Conservation (phyloP, 2,888 invertebrate genomes). For the Cyclophora punctaria region DNA sequence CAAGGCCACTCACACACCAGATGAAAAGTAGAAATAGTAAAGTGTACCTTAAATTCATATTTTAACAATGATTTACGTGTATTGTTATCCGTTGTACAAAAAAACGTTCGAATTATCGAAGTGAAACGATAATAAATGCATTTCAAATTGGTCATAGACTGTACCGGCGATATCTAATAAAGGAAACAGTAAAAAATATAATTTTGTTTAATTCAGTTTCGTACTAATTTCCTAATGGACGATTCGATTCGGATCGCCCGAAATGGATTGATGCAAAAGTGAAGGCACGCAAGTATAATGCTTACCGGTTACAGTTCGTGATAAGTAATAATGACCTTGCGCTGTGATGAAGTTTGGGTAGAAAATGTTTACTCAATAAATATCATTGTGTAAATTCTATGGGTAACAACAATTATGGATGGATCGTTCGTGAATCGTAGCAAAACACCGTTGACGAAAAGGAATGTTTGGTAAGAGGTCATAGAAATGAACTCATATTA, state of each 20-base stretch:
- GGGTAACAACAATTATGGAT: no score
- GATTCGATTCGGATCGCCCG: slow-evolving; percentile 13
- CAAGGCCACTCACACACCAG: slow-evolving; percentile 38
- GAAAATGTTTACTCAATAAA: slow-evolving; percentile 32
- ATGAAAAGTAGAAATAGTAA: slow-evolving; percentile 43
- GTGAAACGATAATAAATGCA: slow-evolving; percentile 62
- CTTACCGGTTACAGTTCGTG: neutral
- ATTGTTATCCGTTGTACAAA: slow-evolving; percentile 62
- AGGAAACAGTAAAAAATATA: slow-evolving; percentile 46
- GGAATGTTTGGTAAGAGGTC: no score
- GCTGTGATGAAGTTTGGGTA: slow-evolving; percentile 22
- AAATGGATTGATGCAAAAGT: slow-evolving; percentile 13
- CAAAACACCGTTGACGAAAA: no score
- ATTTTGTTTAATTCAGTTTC: slow-evolving; percentile 5
- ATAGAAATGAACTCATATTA: no score
- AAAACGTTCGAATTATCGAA: slow-evolving; percentile 47
- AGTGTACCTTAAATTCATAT: slow-evolving; percentile 25
- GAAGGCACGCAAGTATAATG: slow-evolving; percentile 24
- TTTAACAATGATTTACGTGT: slow-evolving; percentile 29
- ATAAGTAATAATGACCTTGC: slow-evolving; percentile 38
- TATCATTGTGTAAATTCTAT: slow-evolving; percentile 30
- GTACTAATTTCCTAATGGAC: slow-evolving; percentile 18
- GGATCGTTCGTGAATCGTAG: no score
- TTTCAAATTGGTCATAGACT: slow-evolving; percentile 65
- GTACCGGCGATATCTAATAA: slow-evolving; percentile 66